Conservation (phyloP, 1,140 invertebrate species). For the Tetramorium alpestre region DNA sequence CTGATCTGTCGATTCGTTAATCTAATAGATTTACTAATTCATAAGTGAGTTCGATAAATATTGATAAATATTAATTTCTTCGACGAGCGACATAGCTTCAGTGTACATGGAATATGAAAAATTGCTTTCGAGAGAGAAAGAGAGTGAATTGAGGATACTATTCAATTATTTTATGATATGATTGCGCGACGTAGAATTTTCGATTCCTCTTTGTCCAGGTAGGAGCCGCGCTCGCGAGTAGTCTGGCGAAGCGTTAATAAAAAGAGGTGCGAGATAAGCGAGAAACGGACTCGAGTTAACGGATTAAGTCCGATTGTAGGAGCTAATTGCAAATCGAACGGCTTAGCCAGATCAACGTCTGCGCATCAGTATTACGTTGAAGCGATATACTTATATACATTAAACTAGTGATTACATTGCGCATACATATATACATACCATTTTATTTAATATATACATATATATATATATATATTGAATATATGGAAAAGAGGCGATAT, state of each 20-base stretch:
- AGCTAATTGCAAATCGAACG: constrained; percentile 57
- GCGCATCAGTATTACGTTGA: constrained; percentile 84
- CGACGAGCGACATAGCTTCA: neutral
- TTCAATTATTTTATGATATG: neutral
- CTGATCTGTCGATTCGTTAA: neutral
- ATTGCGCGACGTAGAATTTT: constrained; percentile 46
- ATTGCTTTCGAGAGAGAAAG: neutral
- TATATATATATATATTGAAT: constrained; percentile 70
- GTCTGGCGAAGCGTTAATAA: constrained; percentile 34
- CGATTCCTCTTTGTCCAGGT: constrained; percentile 35
- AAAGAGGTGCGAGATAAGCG: neutral
- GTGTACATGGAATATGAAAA: neutral
- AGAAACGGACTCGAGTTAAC: constrained; percentile 26
- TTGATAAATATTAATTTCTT: constrained; percentile 26
- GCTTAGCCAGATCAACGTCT: constrained; percentile 76
- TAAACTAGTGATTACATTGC: constrained; percentile 82
- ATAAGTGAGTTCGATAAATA: neutral
- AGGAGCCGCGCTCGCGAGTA: constrained; percentile 39
- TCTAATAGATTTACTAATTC: constrained; percentile 9
- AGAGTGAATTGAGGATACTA: neutral
- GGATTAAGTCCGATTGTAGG: constrained; percentile 28
- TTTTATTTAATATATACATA: constrained; percentile 80
- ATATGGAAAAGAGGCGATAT: constrained; percentile 56
- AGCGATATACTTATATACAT: constrained; percentile 82
- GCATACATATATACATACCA: constrained; percentile 77